A percentile compares a stretch with the other conserved stretches of the same genome.
These are phyloP conservation scores for Rafetus swinhoei DNA, from an alignment of 2,113 vertebrate species.

Conservation along the genomic window DNA sequence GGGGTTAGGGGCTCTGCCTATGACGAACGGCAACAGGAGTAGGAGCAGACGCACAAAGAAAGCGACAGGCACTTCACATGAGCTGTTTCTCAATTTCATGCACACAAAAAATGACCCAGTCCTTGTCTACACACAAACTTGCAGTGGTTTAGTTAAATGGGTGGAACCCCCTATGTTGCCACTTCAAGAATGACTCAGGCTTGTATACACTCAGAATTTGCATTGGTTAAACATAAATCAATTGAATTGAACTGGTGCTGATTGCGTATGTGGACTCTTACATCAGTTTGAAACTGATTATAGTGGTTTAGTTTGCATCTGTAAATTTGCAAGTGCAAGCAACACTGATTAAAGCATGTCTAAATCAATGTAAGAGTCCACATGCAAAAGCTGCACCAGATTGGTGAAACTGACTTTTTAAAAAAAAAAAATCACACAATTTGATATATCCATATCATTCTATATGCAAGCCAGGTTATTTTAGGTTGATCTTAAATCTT, in stretches of 20 bases:
- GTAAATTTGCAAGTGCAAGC: neutral
- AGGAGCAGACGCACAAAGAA: neutral
- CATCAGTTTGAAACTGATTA: neutral
- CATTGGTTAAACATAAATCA: neutral
- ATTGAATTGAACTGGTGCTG: neutral
- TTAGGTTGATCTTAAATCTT: neutral
- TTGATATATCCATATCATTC: neutral
- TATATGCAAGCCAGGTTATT: neutral
- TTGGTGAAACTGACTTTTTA: neutral
- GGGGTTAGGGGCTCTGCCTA: neutral
- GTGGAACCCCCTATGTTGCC: neutral
- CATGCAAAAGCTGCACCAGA: neutral
- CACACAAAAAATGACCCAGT: neutral
- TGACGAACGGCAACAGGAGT: neutral
- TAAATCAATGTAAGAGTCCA: neutral
- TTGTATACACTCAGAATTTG: neutral
- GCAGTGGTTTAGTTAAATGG: neutral
- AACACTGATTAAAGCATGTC: neutral
- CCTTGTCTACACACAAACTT: neutral
- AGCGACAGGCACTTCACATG: neutral
- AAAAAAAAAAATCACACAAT: neutral
- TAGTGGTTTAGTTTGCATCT: neutral
- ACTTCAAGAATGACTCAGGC: neutral
- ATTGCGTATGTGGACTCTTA: neutral
- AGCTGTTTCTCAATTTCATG: too few relatives aligned